phyloP scores from a whole-genome alignment of 1,140 invertebrate species.

The Trinorchestia longiramus region DNA sequence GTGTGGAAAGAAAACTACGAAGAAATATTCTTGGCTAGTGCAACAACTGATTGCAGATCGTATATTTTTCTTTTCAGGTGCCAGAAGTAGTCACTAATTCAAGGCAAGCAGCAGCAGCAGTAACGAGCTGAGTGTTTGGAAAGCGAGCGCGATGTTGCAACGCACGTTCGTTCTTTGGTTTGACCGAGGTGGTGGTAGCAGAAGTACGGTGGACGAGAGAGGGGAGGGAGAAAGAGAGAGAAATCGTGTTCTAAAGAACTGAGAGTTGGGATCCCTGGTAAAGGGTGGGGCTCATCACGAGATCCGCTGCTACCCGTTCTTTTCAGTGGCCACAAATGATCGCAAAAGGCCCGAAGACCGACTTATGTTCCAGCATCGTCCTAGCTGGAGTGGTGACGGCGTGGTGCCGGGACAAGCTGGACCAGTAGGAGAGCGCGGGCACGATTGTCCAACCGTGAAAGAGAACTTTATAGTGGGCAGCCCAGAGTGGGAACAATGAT shows the following conservation, averaged over 20 bases:
- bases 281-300: slow-evolving; percentile 54
- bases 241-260: slow-evolving; percentile 54
- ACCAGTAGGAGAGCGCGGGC: background rate
- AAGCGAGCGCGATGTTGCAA: slow-evolving; percentile 46
- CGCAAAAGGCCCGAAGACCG: background rate
- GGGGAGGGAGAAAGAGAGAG: background rate
- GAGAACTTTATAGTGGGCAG: slow-evolving; percentile 55
- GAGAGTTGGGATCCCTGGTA: slow-evolving; percentile 39
- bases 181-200: background rate
- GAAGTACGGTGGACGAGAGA: background rate
- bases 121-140: slow-evolving; percentile 52
- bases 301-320: slow-evolving; percentile 42
- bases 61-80: slow-evolving; percentile 21
- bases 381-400: background rate
- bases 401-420: background rate
- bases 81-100: slow-evolving; percentile 49
- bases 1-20: background rate
- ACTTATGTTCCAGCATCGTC: background rate
- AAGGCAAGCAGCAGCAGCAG: slow-evolving; percentile 47
- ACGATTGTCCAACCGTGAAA: slow-evolving; percentile 50
- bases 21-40: background rate
- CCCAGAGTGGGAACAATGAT: slow-evolving; percentile 52
- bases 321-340: background rate
- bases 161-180: slow-evolving; percentile 31
- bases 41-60: slow-evolving; percentile 9